phyloP scores from a whole-genome alignment of 2,888 invertebrate species.

The Micoletzkya japonica region DNA sequence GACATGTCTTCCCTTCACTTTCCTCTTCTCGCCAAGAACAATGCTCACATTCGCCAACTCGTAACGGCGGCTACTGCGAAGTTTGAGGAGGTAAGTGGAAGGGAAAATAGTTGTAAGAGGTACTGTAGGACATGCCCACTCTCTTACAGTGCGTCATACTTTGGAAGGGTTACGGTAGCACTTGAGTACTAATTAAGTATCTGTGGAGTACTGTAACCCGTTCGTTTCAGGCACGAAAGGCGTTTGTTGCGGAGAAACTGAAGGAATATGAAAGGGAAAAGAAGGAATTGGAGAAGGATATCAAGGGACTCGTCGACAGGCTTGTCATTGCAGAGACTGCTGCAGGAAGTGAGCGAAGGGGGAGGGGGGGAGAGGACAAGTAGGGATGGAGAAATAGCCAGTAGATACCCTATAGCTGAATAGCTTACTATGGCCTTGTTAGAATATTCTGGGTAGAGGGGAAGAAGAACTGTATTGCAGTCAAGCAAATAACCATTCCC shows the following conservation, averaged over 20 bases:
- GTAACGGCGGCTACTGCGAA: slow-evolving; percentile 38
- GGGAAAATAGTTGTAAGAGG: neutral
- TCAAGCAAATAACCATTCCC: slow-evolving; percentile 35
- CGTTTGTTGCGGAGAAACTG: slow-evolving; percentile 34
- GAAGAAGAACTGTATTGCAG: slow-evolving; percentile 29
- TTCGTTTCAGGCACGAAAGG: slow-evolving; percentile 26
- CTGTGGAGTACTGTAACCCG: neutral
- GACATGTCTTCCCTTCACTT: slow-evolving; percentile 32
- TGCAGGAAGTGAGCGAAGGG: slow-evolving; percentile 44
- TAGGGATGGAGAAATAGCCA: no score
- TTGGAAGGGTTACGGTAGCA: neutral
- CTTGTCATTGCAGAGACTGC: slow-evolving; percentile 47
- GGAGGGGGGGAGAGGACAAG: neutral
- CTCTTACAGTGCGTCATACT: neutral
- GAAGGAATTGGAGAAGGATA: slow-evolving; percentile 42
- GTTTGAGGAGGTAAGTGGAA: slow-evolving; percentile 42
- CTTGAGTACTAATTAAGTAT: neutral
- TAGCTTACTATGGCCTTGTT: no score
- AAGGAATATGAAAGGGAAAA: slow-evolving; percentile 47
- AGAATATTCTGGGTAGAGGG: neutral
- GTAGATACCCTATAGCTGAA: no score
- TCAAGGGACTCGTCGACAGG: slow-evolving; percentile 42
- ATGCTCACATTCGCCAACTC: slow-evolving; percentile 36
- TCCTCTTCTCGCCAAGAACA: slow-evolving; percentile 38
- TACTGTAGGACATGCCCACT: slow-evolving; percentile 28